Conservation (phyloP, 2,113 vertebrate species). For the Dicentrarchus labrax region DNA sequence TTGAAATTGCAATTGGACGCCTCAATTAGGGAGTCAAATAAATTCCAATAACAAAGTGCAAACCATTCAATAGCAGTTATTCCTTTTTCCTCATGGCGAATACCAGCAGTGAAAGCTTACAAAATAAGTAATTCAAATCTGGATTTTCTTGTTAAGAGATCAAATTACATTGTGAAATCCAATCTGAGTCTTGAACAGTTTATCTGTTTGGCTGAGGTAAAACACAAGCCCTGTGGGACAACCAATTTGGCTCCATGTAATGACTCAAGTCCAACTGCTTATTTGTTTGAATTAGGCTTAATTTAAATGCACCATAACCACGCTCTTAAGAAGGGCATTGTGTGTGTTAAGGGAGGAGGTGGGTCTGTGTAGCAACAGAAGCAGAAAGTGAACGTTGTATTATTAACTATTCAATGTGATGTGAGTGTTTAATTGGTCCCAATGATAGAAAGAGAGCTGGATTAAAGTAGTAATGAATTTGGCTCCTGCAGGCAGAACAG, state of each 20-base stretch:
- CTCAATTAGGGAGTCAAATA: constrained; percentile 42
- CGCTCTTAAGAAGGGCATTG: constrained; percentile 13
- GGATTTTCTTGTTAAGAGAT: constrained; percentile 57
- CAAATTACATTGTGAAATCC: constrained; percentile 64
- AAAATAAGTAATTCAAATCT: constrained; percentile 41
- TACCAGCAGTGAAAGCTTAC: neutral
- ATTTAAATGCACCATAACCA: constrained; percentile 59
- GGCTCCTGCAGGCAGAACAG: neutral
- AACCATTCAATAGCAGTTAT: constrained; percentile 20
- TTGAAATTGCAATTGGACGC: constrained; percentile 28
- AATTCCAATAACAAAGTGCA: constrained; percentile 30
- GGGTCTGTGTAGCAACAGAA: constrained; percentile 3
- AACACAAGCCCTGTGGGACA: constrained; percentile 38
- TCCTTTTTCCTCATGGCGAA: neutral
- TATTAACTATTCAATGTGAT: constrained; percentile 15
- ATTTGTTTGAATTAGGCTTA: constrained; percentile 65
- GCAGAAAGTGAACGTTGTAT: constrained; percentile 20
- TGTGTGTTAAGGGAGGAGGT: neutral
- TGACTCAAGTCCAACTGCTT: constrained; percentile 62
- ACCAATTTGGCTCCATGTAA: constrained; percentile 55
- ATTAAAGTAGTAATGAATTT: constrained; percentile 42
- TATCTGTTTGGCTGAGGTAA: constrained; percentile 26
- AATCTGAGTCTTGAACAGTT: constrained; percentile 51
- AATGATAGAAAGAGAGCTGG: constrained; percentile 24
- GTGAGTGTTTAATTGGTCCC: constrained; percentile 42